phyloP scores from a whole-genome alignment of 2,888 invertebrate genomes.

The Spodoptera littoralis region DNA sequence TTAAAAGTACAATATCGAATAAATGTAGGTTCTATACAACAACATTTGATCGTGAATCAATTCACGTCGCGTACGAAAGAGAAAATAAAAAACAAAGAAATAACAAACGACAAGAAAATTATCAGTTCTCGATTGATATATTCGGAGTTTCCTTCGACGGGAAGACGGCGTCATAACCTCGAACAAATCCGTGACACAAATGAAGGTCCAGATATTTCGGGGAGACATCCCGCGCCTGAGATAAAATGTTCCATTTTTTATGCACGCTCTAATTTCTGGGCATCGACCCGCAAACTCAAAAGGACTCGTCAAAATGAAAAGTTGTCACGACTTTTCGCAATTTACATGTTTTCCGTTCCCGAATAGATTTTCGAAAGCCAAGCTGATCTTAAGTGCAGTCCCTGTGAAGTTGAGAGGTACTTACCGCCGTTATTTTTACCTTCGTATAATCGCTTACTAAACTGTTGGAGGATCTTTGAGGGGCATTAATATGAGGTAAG shows the following conservation, averaged over 20 bases:
- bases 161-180: slow-evolving; percentile 5
- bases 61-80: too few species aligned
- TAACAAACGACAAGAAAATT: slow-evolving; percentile 8
- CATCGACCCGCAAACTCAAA: slow-evolving; percentile 34
- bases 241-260: slow-evolving; percentile 35
- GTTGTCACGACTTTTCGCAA: slow-evolving; percentile 45
- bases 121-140: slow-evolving; percentile 18
- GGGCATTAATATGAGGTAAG: slow-evolving; percentile 6
- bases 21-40: too few species aligned
- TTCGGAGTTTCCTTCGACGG: slow-evolving; percentile 4
- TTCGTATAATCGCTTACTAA: slow-evolving; percentile 16
- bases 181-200: slow-evolving; percentile 27
- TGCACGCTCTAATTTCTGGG: slow-evolving; percentile 24
- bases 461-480: background rate
- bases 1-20: too few species aligned
- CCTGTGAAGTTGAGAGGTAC: slow-evolving; percentile 33
- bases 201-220: slow-evolving; percentile 19
- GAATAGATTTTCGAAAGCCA: slow-evolving; percentile 37
- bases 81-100: background rate
- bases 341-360: slow-evolving; percentile 46
- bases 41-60: too few species aligned
- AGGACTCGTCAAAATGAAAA: slow-evolving; percentile 47
- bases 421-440: slow-evolving; percentile 33
- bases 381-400: slow-evolving; percentile 43
- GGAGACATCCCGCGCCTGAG: slow-evolving; percentile 16